phyloP scores from a whole-genome alignment of 2,888 invertebrate genomes.

The Chorisops tibialis region DNA sequence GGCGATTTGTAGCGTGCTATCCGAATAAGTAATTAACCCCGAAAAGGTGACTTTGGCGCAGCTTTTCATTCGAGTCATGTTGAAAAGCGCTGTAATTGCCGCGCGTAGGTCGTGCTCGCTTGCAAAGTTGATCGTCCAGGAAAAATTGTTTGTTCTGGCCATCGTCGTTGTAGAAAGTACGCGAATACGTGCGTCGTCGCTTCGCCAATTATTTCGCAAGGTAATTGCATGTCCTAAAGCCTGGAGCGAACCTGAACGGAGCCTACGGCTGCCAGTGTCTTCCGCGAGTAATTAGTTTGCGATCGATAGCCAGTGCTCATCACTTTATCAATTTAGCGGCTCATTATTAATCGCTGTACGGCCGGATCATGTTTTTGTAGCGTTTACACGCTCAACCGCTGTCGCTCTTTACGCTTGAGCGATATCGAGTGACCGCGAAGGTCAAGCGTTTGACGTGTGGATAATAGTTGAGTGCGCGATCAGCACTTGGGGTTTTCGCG shows the following conservation, averaged over 20 bases:
- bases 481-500: background rate
- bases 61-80: too few species aligned
- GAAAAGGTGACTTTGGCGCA: too few species aligned
- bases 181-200: background rate
- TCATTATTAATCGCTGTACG: conserved; percentile 14
- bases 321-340: conserved; percentile 14
- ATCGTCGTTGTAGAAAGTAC: background rate
- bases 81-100: too few species aligned
- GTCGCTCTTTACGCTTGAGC: background rate
- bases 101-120: too few species aligned
- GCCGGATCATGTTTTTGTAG: background rate
- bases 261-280: background rate
- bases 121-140: conserved; percentile 11
- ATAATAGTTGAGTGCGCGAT: conserved; percentile 4
- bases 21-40: too few species aligned
- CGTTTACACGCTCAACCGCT: background rate
- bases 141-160: conserved; percentile 8
- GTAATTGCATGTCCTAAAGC: conserved; percentile 8
- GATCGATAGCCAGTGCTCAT: conserved; percentile 8
- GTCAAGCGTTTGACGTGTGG: conserved; percentile 9
- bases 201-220: background rate
- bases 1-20: too few species aligned
- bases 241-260: background rate
- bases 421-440: conserved; percentile 9
- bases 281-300: conserved; percentile 15